Conservation (phyloP, 1,140 invertebrate species). For the Gonioctena quinquepunctata region DNA sequence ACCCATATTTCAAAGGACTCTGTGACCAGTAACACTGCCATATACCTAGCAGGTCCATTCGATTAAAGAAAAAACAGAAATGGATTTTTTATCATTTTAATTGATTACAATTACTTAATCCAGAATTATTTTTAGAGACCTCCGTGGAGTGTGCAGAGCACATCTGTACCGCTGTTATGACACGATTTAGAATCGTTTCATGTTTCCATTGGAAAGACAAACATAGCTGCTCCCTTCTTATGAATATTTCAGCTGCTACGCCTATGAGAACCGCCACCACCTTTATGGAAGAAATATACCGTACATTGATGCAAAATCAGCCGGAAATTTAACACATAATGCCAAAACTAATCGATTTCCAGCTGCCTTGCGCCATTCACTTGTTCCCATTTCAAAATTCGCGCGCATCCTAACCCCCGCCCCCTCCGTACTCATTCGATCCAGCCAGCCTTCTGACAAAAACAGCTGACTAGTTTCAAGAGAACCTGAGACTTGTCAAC, state of each 20-base stretch:
- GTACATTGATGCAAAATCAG: background rate
- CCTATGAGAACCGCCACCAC: background rate
- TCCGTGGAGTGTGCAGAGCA: background rate
- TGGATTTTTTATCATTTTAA: too few relatives aligned
- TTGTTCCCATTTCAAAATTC: background rate
- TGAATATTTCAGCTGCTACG: too few relatives aligned
- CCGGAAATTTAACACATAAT: background rate
- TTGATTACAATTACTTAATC: too few relatives aligned
- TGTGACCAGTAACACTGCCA: too few relatives aligned
- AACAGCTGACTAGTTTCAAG: slow-evolving; percentile 20
- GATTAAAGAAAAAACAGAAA: background rate
- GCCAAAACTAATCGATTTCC: background rate
- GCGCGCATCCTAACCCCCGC: background rate
- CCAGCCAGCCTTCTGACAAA: slow-evolving; percentile 1
- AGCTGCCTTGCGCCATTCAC: background rate
- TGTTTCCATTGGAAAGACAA: too few relatives aligned
- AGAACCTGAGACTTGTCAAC: slow-evolving; percentile 12
- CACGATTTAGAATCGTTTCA: too few relatives aligned
- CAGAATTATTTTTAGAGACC: background rate
- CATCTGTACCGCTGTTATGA: background rate
- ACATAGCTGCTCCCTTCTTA: too few relatives aligned
- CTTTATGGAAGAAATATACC: background rate
- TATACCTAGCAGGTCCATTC: too few relatives aligned
- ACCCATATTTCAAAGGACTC: too few relatives aligned
- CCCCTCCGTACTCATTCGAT: background rate